These are phyloP conservation scores for Linyphia triangularis DNA, from an alignment of 2,888 invertebrate genomes.

Conservation along the genomic window DNA sequence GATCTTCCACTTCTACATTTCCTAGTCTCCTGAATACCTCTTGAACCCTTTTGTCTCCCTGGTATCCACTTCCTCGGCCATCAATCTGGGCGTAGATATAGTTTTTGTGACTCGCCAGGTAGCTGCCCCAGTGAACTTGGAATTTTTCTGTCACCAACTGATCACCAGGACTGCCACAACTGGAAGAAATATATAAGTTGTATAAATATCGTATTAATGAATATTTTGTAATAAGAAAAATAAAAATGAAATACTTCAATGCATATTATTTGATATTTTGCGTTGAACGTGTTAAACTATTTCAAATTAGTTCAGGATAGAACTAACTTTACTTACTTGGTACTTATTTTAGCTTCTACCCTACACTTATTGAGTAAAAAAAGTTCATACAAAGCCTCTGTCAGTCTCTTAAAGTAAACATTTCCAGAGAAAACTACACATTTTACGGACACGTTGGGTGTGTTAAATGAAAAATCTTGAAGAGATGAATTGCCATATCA, in stretches of 20 bases:
- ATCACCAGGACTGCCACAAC: constrained; percentile 95
- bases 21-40: constrained; percentile 92
- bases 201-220: no score
- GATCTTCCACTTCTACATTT: constrained; percentile 95
- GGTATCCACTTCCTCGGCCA: constrained; percentile 92
- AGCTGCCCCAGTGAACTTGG: constrained; percentile 93
- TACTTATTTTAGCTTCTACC: no score
- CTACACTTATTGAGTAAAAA: no score
- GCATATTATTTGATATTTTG: not conserved
- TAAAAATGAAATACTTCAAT: not conserved
- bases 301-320: no score
- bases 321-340: no score
- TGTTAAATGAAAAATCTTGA: no score
- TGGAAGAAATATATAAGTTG: no score
- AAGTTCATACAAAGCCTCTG: no score
- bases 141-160: constrained; percentile 95
- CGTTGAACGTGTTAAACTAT: not conserved
- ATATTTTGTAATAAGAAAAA: not conserved
- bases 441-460: no score
- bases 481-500: no score
- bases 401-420: no score
- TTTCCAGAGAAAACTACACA: no score
- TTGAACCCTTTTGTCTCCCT: constrained; percentile 91
- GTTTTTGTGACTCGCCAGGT: constrained; percentile 90
- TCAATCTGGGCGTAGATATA: constrained; percentile 95